A percentile compares a stretch with the other conserved stretches of the same genome.
phyloP scores from a whole-genome alignment of 2,113 vertebrate species.

The Spea multiplicata region DNA sequence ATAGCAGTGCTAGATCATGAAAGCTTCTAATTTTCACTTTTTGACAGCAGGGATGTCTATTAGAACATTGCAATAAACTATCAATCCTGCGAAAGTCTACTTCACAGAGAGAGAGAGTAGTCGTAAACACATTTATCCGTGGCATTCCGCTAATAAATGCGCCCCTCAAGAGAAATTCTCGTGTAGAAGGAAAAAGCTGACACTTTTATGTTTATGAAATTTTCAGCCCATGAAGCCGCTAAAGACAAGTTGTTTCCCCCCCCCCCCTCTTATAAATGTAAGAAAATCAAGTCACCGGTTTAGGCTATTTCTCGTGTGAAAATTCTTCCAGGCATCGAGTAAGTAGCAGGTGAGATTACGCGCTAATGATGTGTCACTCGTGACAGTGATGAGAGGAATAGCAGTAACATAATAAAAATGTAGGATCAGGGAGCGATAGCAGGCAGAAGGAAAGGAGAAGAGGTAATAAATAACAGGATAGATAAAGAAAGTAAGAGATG shows the following conservation, averaged over 20 bases:
- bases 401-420: neutral
- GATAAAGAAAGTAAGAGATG: slow-evolving; percentile 16
- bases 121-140: slow-evolving; percentile 13
- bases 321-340: slow-evolving; percentile 4
- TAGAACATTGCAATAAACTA: slow-evolving; percentile 2
- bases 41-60: slow-evolving; percentile 17
- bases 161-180: slow-evolving; percentile 9
- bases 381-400: slow-evolving; percentile 27
- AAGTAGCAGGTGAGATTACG: slow-evolving; percentile 22
- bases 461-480: neutral
- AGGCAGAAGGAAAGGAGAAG: neutral
- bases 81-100: slow-evolving; percentile 6
- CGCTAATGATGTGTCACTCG: slow-evolving; percentile 38
- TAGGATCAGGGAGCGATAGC: slow-evolving; percentile 3
- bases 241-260: neutral
- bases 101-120: neutral
- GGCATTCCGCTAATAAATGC: slow-evolving; percentile 4
- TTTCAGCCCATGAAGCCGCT: slow-evolving; percentile 22
- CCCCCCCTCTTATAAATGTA: slow-evolving; percentile 2
- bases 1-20: neutral
- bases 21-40: neutral
- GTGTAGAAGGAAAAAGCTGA: slow-evolving; percentile 2
- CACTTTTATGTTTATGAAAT: slow-evolving; percentile 43
- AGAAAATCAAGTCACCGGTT: slow-evolving; percentile 20
- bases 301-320: slow-evolving; percentile 32